phyloP scores from a whole-genome alignment of 2,113 vertebrate species.

The Isichthys henryi region DNA sequence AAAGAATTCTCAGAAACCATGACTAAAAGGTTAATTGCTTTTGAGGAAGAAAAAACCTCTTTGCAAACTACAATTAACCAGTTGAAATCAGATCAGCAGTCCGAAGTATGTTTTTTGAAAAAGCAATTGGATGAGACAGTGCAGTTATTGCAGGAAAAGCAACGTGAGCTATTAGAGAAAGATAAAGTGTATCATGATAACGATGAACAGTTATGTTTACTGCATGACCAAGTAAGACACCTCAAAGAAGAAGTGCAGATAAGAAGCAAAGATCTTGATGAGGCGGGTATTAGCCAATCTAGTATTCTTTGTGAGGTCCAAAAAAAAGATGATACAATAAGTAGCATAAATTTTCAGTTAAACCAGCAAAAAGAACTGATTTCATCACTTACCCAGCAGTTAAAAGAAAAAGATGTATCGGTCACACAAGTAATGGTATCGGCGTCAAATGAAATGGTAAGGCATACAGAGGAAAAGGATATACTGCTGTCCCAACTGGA shows the following conservation, averaged over 20 bases:
- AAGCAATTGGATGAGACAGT: conserved; percentile 39
- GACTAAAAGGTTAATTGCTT: conserved; percentile 34
- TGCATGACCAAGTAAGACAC: conserved; percentile 47
- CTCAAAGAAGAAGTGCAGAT: conserved; percentile 43
- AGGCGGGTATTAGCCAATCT: conserved; percentile 38
- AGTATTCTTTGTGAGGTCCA: conserved; percentile 43
- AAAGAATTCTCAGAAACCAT: conserved; percentile 35
- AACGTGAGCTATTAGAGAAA: conserved; percentile 43
- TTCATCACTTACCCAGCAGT: conserved; percentile 63
- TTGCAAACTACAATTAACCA: conserved; percentile 40
- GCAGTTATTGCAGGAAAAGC: conserved; percentile 35
- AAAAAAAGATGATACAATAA: conserved; percentile 54
- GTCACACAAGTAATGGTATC: conserved; percentile 66
- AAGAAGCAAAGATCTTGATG: conserved; percentile 39
- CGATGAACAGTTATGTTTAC: conserved; percentile 36
- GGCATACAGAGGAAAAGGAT: conserved; percentile 55
- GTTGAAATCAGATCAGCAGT: conserved; percentile 38
- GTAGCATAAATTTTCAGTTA: conserved; percentile 58
- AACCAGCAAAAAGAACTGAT: conserved; percentile 73
- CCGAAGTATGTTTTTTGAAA: conserved; percentile 44
- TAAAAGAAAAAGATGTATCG: conserved; percentile 66
- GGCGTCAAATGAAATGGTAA: conserved; percentile 65
- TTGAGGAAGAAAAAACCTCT: conserved; percentile 31
- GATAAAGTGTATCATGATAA: conserved; percentile 39
- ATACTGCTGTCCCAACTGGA: conserved; percentile 50